Evolutionary conservation across 2,888 invertebrate genomes (phyloP).

Genomic region (Agonum fuliginosum): DNA sequence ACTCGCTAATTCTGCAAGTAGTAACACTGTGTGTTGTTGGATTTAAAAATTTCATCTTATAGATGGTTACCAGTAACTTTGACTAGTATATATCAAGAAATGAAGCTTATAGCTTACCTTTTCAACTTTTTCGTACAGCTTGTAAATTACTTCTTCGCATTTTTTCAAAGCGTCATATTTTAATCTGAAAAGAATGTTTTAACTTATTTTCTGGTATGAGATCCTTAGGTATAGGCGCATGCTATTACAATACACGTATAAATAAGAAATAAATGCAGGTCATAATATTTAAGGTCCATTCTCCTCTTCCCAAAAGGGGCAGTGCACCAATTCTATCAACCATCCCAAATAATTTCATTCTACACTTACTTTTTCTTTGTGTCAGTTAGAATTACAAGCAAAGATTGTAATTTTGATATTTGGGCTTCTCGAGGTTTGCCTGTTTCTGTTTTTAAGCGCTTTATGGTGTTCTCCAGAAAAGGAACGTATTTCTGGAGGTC

Average conservation of each 20-base stretch:
- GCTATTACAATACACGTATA: neutral
- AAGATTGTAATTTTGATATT: slow-evolving; percentile 79
- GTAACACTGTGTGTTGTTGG: no score
- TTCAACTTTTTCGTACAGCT: slow-evolving; percentile 80
- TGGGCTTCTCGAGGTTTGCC: slow-evolving; percentile 76
- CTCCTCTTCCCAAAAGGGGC: neutral
- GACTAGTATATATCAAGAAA: no score
- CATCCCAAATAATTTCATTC: neutral
- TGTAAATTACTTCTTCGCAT: slow-evolving; percentile 82
- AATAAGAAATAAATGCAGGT: neutral
- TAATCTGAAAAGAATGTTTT: slow-evolving; percentile 74
- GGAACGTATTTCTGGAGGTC: slow-evolving; percentile 83
- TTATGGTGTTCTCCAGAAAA: slow-evolving; percentile 83
- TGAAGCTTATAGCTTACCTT: slow-evolving; percentile 73
- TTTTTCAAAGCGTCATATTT: slow-evolving; percentile 81
- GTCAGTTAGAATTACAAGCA: slow-evolving; percentile 78
- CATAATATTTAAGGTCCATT: neutral
- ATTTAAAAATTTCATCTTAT: no score
- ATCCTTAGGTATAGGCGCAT: neutral
- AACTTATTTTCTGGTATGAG: neutral
- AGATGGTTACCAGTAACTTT: slow-evolving; percentile 60
- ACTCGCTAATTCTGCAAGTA: no score
- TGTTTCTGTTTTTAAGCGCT: slow-evolving; percentile 76
- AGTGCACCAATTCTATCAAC: neutral
- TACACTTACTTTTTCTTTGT: slow-evolving; percentile 78